phyloP scores from a whole-genome alignment of 2,113 vertebrate genomes.

The Rana temporaria region DNA sequence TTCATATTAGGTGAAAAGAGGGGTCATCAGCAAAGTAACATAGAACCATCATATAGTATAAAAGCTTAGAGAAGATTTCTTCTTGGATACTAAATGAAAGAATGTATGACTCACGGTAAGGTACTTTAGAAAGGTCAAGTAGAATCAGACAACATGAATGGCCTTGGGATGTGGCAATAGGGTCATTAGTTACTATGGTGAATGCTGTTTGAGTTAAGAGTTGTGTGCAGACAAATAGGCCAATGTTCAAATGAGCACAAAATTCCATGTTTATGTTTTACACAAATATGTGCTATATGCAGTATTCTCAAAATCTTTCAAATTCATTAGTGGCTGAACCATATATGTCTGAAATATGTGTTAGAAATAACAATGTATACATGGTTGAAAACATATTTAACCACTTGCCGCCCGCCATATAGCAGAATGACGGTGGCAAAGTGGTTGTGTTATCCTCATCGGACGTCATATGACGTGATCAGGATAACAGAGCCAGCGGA shows the following conservation, averaged over 20 bases:
- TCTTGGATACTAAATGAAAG: constrained; percentile 9
- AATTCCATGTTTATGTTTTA: not conserved
- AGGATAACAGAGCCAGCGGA: too few relatives aligned
- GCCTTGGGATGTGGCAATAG: constrained; percentile 23
- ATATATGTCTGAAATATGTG: too few relatives aligned
- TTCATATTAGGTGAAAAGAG: not conserved
- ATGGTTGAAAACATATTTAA: too few relatives aligned
- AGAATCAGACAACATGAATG: constrained; percentile 14
- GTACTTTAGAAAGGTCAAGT: constrained; percentile 25
- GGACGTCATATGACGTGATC: too few relatives aligned
- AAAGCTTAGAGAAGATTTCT: constrained; percentile 22
- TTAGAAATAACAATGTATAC: too few relatives aligned
- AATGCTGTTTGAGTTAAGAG: constrained; percentile 25
- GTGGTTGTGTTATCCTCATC: too few relatives aligned
- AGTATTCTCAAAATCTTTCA: not conserved
- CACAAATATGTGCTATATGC: not conserved
- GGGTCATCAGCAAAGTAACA: not conserved
- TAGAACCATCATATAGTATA: not conserved
- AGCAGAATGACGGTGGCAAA: too few relatives aligned
- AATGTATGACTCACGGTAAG: constrained; percentile 18
- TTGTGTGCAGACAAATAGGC: constrained; percentile 24
- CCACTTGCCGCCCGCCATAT: too few relatives aligned
- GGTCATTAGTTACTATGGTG: constrained; percentile 40
- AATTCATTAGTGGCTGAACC: too few relatives aligned
- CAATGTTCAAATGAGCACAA: constrained; percentile 5